Base-by-base conservation (phyloP, 2,797 vertebrate species). In the Notamacropus eugenii region DNA sequence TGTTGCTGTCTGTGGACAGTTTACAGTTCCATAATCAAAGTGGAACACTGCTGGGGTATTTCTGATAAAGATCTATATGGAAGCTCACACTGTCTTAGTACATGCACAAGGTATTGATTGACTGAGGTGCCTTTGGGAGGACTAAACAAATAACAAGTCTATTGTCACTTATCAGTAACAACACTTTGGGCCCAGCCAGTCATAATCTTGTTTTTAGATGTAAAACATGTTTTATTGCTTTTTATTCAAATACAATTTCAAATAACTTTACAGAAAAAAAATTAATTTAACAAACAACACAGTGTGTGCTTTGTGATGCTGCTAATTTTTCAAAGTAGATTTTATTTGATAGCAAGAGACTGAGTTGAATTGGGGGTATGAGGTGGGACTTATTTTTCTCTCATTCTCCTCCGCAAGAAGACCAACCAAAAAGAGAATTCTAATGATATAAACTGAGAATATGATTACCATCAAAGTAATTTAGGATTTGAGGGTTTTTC, bases 31-130 rank as follows among this genome's bases (percentile, higher is more conserved):
- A n/a, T 97, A 98, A 97, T 98, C 97, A 98, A 98, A 98, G 97
- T 96, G 95, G 98, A 98, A 98, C 67, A 94, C 95, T 97, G 98
- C 98, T 98, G 98, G 98, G 98, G 98, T 98, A 98, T 98, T 98
- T 98, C 98, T 98, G 99, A 99, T 99, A 99, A 99, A 98, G 97
- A 99, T 99, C 98, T 98, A 98, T 98, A 98, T 98, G 98, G 98
- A 99, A 98, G 98, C 98, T 57, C 97, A 94, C 98, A 93, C 98
- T 98, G 98, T 97, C 98, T 98, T 98, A 98, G 95, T 98, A 98
- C 98, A 97, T 98, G 94, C 96, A 97, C 97, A 98, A 95, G 98
- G 97, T 99, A 99, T 99, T 99, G 98, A 99, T 99, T 99, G 98
- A 96, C 95, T 96, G 95, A 46, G 95, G 90, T 97, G 95, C 96